Conservation (phyloP, 2,888 invertebrate genomes). For the Megamerina dolium region DNA sequence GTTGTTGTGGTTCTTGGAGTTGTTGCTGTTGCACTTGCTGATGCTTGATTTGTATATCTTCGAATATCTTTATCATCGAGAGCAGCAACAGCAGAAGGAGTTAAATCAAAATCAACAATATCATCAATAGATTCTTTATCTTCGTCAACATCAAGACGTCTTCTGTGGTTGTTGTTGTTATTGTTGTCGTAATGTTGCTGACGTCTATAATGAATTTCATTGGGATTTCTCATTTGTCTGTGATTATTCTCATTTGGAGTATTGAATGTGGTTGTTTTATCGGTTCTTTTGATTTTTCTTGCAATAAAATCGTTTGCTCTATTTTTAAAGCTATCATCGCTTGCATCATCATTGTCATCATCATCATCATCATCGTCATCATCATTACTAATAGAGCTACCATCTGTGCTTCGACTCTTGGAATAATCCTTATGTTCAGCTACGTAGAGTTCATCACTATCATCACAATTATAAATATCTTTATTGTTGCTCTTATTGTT, state of each 20-base stretch:
- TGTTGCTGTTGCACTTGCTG: conserved; percentile 16
- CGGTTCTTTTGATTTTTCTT: conserved; percentile 16
- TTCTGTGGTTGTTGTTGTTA: no score
- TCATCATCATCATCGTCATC: not conserved
- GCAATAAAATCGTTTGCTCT: conserved; percentile 6
- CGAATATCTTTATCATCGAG: no score
- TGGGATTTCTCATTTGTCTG: not conserved
- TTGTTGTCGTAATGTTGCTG: no score
- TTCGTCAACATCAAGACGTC: not conserved
- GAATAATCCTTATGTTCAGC: no score
- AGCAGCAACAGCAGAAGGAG: no score
- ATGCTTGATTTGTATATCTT: no score
- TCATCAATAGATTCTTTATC: not conserved
- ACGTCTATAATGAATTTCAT: not conserved
- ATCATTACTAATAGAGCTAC: no score
- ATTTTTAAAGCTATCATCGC: not conserved
- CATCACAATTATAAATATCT: no score
- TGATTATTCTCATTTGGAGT: not conserved
- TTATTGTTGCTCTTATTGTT: no score
- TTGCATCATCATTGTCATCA: conserved; percentile 2
- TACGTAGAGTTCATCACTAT: not conserved
- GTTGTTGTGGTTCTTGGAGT: conserved; percentile 4
- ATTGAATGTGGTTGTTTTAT: conserved; percentile 5
- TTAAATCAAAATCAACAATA: no score
- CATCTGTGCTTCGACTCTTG: no score